Evolutionary conservation across 2,888 invertebrate genomes (phyloP).

Genomic region (Folsomia manolachei): DNA sequence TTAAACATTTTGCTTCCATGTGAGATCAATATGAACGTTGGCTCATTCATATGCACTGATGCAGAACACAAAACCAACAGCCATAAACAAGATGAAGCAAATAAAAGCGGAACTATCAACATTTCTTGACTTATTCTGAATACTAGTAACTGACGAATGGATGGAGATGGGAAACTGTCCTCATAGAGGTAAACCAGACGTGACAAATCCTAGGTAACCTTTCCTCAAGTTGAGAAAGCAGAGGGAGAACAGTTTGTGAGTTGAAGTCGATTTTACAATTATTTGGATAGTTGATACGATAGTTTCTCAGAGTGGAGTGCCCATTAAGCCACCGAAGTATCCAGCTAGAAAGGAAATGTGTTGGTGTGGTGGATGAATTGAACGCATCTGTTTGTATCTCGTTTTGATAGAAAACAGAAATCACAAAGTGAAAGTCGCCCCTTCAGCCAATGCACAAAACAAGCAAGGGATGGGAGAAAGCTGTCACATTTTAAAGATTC

Average conservation of each 20-base stretch:
- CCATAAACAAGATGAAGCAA: too few relatives aligned
- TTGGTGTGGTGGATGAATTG: background rate
- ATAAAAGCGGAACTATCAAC: too few relatives aligned
- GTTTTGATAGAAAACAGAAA: background rate
- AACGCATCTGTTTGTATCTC: slow-evolving; percentile 5
- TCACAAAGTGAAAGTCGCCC: slow-evolving; percentile 11
- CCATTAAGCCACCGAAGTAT: slow-evolving; percentile 23
- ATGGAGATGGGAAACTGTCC: too few relatives aligned
- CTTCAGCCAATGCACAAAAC: background rate
- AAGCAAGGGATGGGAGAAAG: background rate
- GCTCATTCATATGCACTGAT: too few relatives aligned
- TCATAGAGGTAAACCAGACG: too few relatives aligned
- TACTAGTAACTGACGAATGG: too few relatives aligned
- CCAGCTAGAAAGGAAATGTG: slow-evolving; percentile 34
- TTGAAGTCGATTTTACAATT: slow-evolving; percentile 36
- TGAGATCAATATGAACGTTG: too few relatives aligned
- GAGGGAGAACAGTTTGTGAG: background rate
- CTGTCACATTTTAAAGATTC: background rate
- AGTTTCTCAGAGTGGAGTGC: slow-evolving; percentile 22
- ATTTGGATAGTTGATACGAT: slow-evolving; percentile 23
- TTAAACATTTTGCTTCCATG: too few relatives aligned
- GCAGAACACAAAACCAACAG: too few relatives aligned
- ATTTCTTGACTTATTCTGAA: too few relatives aligned
- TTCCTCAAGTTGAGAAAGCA: background rate
- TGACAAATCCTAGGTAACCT: background rate